Base-by-base conservation (phyloP, 2,888 invertebrate species). In the Gonocerus acuteangulatus region DNA sequence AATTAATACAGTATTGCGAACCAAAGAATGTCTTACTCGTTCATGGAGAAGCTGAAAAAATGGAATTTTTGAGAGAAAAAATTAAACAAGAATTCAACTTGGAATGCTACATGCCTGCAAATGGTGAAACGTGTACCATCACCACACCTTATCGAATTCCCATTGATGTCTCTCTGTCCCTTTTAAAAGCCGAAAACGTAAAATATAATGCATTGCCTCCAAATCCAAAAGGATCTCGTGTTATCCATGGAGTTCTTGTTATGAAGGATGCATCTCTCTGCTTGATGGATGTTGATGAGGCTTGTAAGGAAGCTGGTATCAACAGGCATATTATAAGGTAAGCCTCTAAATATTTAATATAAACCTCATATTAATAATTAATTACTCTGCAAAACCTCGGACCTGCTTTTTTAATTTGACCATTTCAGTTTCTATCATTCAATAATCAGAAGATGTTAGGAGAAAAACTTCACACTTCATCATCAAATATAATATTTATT, bases 11-110 rank as follows among this genome's bases (percentile, higher is more conserved):
- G 68, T 94, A 96, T 73, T 96, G 96, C 74, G 93, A 96, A 73
- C 99, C 99, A 0, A 85, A 86, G 70, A 94, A 96, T 77, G 96
- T 99, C 0, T 82, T 99, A 79, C 78, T 99, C 9, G 99, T 99
- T 0, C 99, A 99, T 72, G 99, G 99, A 0, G 99, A 99, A 77
- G 94, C 91, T 1, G 89, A 84, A 22, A 99, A 99, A 78, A 99
- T 99, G 95, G 91, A 94, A 71, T 99, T 96, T 74, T 78, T 99
- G 21, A 92, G 91, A 70, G 88, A 88, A 61, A 97, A 96, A 78
- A 97, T 99, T 66, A 87, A 89, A 67, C 85, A 92, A 73, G 92
- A 93, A 73, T 92, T 91, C 72, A 89, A 88, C 65, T 81, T 94
- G 34, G 87, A 86, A 69, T 96, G 96, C 72, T 95, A 82, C 71